Conservation (phyloP, 2,888 invertebrate genomes). For the Bedellia somnulentella region DNA sequence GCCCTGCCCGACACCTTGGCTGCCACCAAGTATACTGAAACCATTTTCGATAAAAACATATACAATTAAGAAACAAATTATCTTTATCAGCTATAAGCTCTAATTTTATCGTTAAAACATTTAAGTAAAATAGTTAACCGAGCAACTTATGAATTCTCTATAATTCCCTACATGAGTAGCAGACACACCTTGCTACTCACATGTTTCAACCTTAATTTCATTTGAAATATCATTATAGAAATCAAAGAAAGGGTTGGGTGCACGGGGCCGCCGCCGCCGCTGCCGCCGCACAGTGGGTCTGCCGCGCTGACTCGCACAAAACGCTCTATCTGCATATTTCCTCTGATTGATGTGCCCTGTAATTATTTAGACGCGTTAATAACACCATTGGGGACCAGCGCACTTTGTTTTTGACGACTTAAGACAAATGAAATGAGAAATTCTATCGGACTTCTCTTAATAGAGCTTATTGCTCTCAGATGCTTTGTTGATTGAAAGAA, state of each 20-base stretch:
- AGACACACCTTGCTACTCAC: conserved; percentile 4
- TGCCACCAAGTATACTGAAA: too few species aligned
- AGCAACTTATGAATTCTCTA: too few species aligned
- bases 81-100: too few species aligned
- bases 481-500: conserved; percentile 54
- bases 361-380: conserved; percentile 62
- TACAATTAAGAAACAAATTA: too few species aligned
- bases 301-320: conserved; percentile 56
- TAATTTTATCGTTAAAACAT: not conserved
- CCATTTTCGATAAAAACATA: too few species aligned
- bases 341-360: conserved; percentile 60
- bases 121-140: not conserved
- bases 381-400: conserved; percentile 53
- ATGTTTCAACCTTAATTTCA: conserved; percentile 8
- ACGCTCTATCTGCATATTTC: conserved; percentile 55
- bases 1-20: conserved; percentile 1
- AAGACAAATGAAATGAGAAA: conserved; percentile 60
- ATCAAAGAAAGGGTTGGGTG: conserved; percentile 54
- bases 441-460: conserved; percentile 48
- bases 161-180: too few species aligned
- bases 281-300: too few species aligned
- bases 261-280: too few species aligned
- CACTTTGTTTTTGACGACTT: conserved; percentile 58
- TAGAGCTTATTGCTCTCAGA: conserved; percentile 52
- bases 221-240: conserved; percentile 52